Conservation (phyloP, 2,797 vertebrate genomes). For the Sebastolobus altivelis region DNA sequence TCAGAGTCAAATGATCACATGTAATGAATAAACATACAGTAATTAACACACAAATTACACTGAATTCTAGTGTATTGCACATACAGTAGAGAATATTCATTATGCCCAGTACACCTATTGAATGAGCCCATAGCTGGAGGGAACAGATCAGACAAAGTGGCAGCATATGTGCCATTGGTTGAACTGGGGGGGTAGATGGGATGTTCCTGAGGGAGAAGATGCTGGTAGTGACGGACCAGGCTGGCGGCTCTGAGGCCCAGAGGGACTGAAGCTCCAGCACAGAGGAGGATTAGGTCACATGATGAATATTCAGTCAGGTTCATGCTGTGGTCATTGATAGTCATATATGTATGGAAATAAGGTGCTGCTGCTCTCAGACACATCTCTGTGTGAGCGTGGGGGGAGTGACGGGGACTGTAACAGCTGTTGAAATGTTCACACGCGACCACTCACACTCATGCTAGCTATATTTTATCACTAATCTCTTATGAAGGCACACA, state of each 20-base stretch:
- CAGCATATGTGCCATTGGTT: slow-evolving; percentile 42
- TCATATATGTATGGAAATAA: slow-evolving; percentile 53
- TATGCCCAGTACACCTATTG: not conserved
- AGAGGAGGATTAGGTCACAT: slow-evolving; percentile 44
- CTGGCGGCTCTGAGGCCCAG: not conserved
- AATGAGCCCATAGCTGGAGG: slow-evolving; percentile 41
- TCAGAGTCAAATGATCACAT: slow-evolving; percentile 33
- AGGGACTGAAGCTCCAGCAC: slow-evolving; percentile 32
- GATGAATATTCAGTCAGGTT: slow-evolving; percentile 62
- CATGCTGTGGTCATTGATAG: slow-evolving; percentile 49
- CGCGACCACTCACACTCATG: not conserved
- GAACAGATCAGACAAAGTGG: slow-evolving; percentile 38
- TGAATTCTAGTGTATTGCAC: slow-evolving; percentile 21
- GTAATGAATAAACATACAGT: slow-evolving; percentile 41
- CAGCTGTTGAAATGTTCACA: slow-evolving; percentile 13
- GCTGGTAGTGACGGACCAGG: slow-evolving; percentile 8
- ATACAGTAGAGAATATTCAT: slow-evolving; percentile 39
- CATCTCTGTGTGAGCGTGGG: slow-evolving; percentile 3
- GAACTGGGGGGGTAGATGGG: not conserved
- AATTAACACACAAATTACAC: slow-evolving; percentile 37
- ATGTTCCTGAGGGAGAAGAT: slow-evolving; percentile 28
- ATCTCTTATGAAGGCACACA: not conserved
- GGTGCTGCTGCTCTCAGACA: slow-evolving; percentile 8
- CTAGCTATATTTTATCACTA: not conserved
- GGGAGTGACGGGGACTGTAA: not conserved